These are phyloP conservation scores for Steinernema khuongi DNA, from an alignment of 1,140 invertebrate genomes.

Conservation along the genomic window DNA sequence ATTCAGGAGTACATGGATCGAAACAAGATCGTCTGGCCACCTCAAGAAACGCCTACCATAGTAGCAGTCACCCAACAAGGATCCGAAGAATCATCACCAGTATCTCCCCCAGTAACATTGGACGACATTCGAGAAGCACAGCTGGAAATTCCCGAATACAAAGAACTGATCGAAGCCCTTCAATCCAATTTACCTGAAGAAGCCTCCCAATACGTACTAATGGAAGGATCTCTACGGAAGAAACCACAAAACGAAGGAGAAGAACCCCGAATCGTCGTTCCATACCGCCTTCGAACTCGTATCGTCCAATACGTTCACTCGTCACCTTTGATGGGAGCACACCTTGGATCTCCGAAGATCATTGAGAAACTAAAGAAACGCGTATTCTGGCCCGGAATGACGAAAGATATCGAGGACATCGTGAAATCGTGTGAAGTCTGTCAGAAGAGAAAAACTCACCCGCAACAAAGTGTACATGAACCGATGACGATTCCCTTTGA, in stretches of 20 bases:
- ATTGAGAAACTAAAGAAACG: conserved; percentile 23
- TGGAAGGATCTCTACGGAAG: background rate
- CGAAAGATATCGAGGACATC: conserved; percentile 41
- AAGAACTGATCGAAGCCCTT: background rate
- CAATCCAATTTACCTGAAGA: background rate
- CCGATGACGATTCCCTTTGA: background rate
- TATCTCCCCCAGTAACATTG: background rate
- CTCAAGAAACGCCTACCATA: background rate
- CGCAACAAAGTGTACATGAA: background rate
- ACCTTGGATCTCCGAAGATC: conserved; percentile 38
- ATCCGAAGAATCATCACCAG: background rate
- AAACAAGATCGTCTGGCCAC: background rate
- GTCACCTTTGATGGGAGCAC: conserved; percentile 16
- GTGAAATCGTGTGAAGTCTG: conserved; percentile 35
- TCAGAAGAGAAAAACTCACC: conserved; percentile 22
- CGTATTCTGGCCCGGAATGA: conserved; percentile 44
- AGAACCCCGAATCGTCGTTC: background rate
- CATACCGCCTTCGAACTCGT: background rate
- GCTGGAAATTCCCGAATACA: background rate
- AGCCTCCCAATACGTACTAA: background rate
- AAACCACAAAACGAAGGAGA: background rate
- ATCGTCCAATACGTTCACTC: background rate
- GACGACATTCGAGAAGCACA: background rate
- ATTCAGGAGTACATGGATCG: background rate
- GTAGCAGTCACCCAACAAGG: background rate